Conservation (phyloP, 1,140 invertebrate genomes). For the Papilio aristodemus region DNA sequence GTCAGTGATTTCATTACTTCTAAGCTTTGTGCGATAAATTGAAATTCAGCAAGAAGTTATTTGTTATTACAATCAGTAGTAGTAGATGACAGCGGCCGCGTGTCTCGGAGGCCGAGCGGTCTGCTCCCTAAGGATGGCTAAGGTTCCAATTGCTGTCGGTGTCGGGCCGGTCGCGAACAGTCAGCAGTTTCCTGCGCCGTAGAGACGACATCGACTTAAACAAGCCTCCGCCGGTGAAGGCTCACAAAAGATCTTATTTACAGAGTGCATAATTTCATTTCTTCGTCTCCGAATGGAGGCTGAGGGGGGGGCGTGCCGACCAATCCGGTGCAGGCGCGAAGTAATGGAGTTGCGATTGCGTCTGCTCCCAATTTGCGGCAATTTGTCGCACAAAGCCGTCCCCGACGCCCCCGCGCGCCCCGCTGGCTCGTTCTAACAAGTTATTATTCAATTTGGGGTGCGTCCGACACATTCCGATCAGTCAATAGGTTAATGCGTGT, state of each 20-base stretch:
- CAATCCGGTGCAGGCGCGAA: conserved; percentile 70
- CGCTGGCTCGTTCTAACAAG: conserved; percentile 65
- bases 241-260: conserved; percentile 70
- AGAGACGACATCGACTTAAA: conserved; percentile 57
- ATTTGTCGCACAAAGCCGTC: conserved; percentile 71
- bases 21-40: not conserved
- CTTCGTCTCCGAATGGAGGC: conserved; percentile 57
- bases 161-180: conserved; percentile 35
- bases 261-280: conserved; percentile 74
- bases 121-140: no score
- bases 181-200: conserved; percentile 52
- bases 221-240: conserved; percentile 49
- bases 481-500: conserved; percentile 68
- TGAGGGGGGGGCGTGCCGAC: conserved; percentile 62
- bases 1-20: not conserved
- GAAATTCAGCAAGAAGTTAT: not conserved
- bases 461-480: conserved; percentile 72
- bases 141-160: not conserved
- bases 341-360: conserved; percentile 65
- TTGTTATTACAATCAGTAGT: no score
- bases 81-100: no score
- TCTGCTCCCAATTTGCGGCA: conserved; percentile 75
- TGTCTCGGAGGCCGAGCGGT: no score
- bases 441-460: conserved; percentile 75
- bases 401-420: conserved; percentile 41